Base-by-base conservation (phyloP, 2,113 vertebrate genomes). In the Poeciliopsis retropinna region DNA sequence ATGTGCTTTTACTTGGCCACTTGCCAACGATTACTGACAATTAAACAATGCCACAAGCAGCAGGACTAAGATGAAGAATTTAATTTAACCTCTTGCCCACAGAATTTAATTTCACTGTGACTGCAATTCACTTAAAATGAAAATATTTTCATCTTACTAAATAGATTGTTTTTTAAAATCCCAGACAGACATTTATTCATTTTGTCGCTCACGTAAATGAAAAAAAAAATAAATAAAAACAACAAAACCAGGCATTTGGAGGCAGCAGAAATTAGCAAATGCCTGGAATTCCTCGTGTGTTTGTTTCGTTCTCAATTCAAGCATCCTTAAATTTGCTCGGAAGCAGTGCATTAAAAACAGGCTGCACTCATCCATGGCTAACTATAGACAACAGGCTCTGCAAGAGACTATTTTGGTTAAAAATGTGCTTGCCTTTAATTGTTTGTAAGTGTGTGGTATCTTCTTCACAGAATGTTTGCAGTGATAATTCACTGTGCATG, bases 401-500 rank as follows among this genome's bases (percentile, higher is more conserved):
- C 57, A 60, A 60, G 25, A 19, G 64, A 61, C 64, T 14, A 54
- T 66, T 75, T 76, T 60, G 72, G 51, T 75, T 61, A 37, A 79
- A 63, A 67, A 67, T 73, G 60, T 68, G 51, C 61, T 27, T 51
- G 75, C 67, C 75, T 57, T 74, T 73, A 81, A 81, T 75, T 87
- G 83, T 75, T 79, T 78, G 60, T 51, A 81, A 84, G 76, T 73
- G 79, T 67, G 67, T 70, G 60, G 39, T 80, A 88, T 85, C 76
- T 89, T 84, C 81, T 88, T 84, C 69, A 73, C 71, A 76, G 72
- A 73, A 60, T 86, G 85, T 78, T 84, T 83, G 74, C 78, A 69
- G 83, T 78, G 85, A 80, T 91, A 84, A 89, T 82, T 79, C 85
- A 80, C 34, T 30, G 68, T 31, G 69, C 32, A 76, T 70, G 87